Percentiles rank a stretch among this genome's conserved stretches.
phyloP scores from a whole-genome alignment of 2,888 invertebrate genomes.

The Sipha maydis region DNA sequence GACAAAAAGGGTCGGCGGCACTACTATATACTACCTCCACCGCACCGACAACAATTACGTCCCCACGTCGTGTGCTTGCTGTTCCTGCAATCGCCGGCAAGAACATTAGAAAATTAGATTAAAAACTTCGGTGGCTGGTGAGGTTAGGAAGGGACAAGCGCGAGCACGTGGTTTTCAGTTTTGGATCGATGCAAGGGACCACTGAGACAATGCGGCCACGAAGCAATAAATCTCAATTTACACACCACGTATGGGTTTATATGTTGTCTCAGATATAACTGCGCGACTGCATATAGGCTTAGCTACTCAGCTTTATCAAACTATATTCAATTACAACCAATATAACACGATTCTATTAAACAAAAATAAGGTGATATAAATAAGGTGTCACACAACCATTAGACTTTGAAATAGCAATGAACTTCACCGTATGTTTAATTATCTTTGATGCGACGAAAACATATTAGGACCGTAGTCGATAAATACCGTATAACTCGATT shows the following conservation, averaged over 20 bases:
- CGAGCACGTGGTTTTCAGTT: neutral
- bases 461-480: too few relatives aligned
- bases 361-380: too few relatives aligned
- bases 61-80: neutral
- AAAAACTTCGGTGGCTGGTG: constrained; percentile 45
- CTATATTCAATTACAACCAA: too few relatives aligned
- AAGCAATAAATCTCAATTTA: constrained; percentile 41
- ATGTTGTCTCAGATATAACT: neutral
- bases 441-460: too few relatives aligned
- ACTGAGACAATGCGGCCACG: neutral
- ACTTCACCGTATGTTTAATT: too few relatives aligned
- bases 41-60: too few relatives aligned
- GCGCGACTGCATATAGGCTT: too few relatives aligned
- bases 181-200: constrained; percentile 8
- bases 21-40: neutral
- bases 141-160: neutral
- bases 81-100: neutral
- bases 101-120: constrained; percentile 49
- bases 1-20: constrained; percentile 49
- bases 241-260: neutral
- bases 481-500: too few relatives aligned
- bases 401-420: too few relatives aligned
- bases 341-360: too few relatives aligned
- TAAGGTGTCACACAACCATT: too few relatives aligned
- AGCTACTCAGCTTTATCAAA: too few relatives aligned